A percentile compares a stretch with the other conserved stretches of the same genome.
Conservation (phyloP, 2,797 vertebrate species). For the Psittacula derbiana region DNA sequence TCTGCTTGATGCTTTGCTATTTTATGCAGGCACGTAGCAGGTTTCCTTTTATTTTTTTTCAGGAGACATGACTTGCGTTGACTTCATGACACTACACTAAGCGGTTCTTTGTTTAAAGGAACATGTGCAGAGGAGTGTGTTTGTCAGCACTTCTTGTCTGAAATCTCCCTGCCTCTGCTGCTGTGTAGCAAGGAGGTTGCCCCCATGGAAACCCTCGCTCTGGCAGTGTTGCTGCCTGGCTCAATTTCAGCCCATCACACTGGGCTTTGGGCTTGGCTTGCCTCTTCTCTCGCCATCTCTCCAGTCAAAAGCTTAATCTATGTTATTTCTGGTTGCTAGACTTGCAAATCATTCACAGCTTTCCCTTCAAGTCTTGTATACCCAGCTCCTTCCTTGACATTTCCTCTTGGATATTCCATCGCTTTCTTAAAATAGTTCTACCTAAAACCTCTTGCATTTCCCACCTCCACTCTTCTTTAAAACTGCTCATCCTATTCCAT, state of each 20-base stretch:
- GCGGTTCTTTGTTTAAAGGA: neutral
- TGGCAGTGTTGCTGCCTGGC: neutral
- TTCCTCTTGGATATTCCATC: conserved; percentile 16
- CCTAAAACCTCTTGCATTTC: neutral
- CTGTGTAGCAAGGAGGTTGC: neutral
- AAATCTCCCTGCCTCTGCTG: neutral
- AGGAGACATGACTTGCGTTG: neutral
- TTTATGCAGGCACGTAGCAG: neutral
- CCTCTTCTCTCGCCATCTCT: neutral
- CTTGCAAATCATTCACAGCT: conserved; percentile 3
- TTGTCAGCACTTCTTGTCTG: neutral
- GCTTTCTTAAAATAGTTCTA: conserved; percentile 30
- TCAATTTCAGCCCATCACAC: neutral
- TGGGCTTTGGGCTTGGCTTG: neutral
- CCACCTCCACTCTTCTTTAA: neutral
- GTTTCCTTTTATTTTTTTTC: neutral
- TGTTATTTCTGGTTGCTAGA: conserved; percentile 13
- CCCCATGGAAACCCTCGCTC: neutral
- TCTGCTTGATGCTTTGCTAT: neutral
- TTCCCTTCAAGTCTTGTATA: neutral
- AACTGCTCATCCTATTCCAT: neutral
- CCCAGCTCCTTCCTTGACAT: neutral
- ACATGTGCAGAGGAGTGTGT: accelerated
- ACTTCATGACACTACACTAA: neutral
- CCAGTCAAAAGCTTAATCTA: neutral